Base-by-base conservation (phyloP, 2,797 vertebrate species). In the Potorous gilbertii region DNA sequence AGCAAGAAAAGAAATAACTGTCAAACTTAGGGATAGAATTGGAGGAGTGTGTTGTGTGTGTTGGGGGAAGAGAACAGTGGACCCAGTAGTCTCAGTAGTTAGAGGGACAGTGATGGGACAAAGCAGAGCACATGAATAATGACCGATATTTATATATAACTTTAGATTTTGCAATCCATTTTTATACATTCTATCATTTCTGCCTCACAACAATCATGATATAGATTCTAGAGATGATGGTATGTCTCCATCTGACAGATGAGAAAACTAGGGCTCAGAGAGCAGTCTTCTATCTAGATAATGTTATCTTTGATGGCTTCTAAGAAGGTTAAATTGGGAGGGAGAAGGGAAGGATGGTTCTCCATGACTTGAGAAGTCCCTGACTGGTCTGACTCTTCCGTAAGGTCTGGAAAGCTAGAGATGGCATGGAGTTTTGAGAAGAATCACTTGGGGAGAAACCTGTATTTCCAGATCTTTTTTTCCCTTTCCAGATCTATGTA, bases 401-500 rank as follows among this genome's bases (percentile, higher is more conserved):
- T 2, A 14, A 40, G 24, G 1, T 5, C 16, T 24, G 13, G 31
- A 81, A 2, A n/a, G 4, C 31, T 40, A 24, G 89, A 50, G 46
- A 62, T 74, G 50, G 46, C 4, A 0, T 40, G 59, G 28, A 1
- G 3, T 4, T 31, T 54, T 0, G 0, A 92, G 54, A 91, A 90
- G 66, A 24, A 54, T 40, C 54, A 90, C 92, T 93, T 13, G 46
- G 93, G 18, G 34, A 90, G 0, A 0, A 2, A 52, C 54, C 94
- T 97, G 96, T 57, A 8, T 94, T 74, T 81, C n/a, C 21, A 46
- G n/a, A 81, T 81, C 2, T 46, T 18, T 10, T 81, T 74, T 40
- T 81, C n/a, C 40, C n/a, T 81, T 81, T 81, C 40, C 66, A 81
- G 66, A 46, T 46, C 40, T 81, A 21, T 81, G 24, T 24, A 46